Conservation (phyloP, 2,113 vertebrate species). For the Syngnathus floridae region DNA sequence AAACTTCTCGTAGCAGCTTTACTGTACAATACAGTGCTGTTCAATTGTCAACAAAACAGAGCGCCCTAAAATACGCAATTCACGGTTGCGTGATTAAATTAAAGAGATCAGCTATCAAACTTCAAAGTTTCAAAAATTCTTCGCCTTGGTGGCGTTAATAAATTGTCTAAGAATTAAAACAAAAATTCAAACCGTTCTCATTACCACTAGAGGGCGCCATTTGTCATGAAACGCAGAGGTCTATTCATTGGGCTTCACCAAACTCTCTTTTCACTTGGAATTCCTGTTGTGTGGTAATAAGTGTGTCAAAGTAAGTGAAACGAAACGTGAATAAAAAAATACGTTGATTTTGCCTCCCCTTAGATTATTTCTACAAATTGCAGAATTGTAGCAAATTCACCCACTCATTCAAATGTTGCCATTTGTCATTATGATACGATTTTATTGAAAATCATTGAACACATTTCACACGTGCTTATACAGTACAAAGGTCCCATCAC, state of each 20-base stretch:
- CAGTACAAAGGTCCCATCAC: slow-evolving; percentile 24
- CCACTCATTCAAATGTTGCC: background rate
- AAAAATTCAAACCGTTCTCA: background rate
- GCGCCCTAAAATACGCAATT: background rate
- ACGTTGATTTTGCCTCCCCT: too few relatives aligned
- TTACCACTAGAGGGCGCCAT: background rate
- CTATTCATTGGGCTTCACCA: background rate
- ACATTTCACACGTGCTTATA: slow-evolving; percentile 32
- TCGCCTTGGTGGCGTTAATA: too few relatives aligned
- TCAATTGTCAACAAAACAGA: too few relatives aligned
- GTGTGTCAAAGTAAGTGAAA: background rate
- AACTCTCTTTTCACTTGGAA: background rate
- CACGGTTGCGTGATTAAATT: background rate
- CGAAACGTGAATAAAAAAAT: background rate
- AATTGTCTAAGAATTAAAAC: too few relatives aligned
- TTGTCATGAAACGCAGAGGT: background rate
- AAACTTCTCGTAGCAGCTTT: too few relatives aligned
- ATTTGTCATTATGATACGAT: background rate
- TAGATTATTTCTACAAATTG: background rate
- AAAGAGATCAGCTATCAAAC: background rate
- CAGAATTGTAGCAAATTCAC: background rate
- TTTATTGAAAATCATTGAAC: background rate
- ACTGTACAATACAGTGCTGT: too few relatives aligned
- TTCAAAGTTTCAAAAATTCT: background rate
- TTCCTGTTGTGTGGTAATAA: background rate